phyloP scores from a whole-genome alignment of 2,113 vertebrate species.

The Archocentrus centrarchus region DNA sequence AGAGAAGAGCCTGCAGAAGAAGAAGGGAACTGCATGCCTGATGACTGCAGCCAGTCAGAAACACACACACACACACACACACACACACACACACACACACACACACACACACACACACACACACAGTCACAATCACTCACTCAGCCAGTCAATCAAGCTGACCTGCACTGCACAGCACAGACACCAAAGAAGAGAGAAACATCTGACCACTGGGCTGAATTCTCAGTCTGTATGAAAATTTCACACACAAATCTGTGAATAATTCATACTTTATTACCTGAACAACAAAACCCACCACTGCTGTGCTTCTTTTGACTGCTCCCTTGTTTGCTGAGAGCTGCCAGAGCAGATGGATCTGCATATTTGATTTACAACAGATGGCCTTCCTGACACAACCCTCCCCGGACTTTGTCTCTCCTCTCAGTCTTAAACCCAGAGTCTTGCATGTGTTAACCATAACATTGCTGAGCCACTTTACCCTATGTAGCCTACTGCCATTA shows the following conservation, averaged over 20 bases:
- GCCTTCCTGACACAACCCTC: background rate
- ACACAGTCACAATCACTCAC: background rate
- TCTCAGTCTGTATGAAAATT: background rate
- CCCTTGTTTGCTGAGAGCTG: background rate
- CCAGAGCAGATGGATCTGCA: background rate
- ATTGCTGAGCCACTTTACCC: background rate
- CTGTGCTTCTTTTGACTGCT: background rate
- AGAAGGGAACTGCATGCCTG: too few species aligned
- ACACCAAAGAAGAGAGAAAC: background rate
- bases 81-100: too few species aligned
- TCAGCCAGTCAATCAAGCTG: background rate
- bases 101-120: accelerated
- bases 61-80: too few species aligned
- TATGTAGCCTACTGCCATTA: background rate
- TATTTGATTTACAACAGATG: conserved; percentile 6
- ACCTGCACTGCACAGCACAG: background rate
- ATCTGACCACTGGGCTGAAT: background rate
- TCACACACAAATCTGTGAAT: background rate
- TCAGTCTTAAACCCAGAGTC: background rate
- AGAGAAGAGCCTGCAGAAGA: background rate
- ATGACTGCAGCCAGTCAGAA: too few species aligned
- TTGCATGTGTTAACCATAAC: background rate
- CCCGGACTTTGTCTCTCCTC: background rate
- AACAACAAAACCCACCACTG: background rate
- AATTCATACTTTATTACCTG: background rate